Base-by-base conservation (phyloP, 2,113 vertebrate genomes). In the Gambusia holbrooki region DNA sequence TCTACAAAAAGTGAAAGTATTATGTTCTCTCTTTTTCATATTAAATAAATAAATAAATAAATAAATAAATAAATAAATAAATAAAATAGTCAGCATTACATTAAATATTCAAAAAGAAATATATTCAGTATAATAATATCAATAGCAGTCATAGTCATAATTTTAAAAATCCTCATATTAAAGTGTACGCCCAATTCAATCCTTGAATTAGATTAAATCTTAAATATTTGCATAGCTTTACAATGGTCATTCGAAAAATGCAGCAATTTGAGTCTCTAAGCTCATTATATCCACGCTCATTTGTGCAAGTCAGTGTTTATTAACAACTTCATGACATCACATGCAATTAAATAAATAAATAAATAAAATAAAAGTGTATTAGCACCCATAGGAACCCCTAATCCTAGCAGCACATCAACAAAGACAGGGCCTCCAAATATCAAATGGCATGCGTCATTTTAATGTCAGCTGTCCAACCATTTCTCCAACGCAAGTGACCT, bases 381-480 rank as follows among this genome's bases (percentile, higher is more conserved):
- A 67, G 45, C 35, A 42, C 9, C 14, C 35, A 10, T 32, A 37
- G 48, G 58, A 77, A 51, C 45, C 10, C 33, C 22, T 58, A 29
- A 63, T 58, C 63, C 80, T 29, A 74, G 61, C 45, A 87, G 71
- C 61, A 81, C 61, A 69, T 25, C 74, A 75, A 67, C 40, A 67
- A 33, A 58, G 14, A 45, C 5, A n/a, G 8, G 27, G 13, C 54
- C n/a, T 48, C 30, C 17, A 51, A 60, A 73, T 61, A 70, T 72
- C 69, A 80, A 66, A 74, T 58, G 11, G 2, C 37, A 12, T 64
- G 63, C 67, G 48, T 74, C 73, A 2, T 42, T 76, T 64, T 70
- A 14, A 67, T 64, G 35, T 74, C 69, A 64, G 35, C 71, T n/a
- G 19, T 74, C 64, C 77, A 73, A 61, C 84, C 33, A 78, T 63